Base-by-base conservation (phyloP, 2,888 invertebrate species). In the Geophilus truncorum region DNA sequence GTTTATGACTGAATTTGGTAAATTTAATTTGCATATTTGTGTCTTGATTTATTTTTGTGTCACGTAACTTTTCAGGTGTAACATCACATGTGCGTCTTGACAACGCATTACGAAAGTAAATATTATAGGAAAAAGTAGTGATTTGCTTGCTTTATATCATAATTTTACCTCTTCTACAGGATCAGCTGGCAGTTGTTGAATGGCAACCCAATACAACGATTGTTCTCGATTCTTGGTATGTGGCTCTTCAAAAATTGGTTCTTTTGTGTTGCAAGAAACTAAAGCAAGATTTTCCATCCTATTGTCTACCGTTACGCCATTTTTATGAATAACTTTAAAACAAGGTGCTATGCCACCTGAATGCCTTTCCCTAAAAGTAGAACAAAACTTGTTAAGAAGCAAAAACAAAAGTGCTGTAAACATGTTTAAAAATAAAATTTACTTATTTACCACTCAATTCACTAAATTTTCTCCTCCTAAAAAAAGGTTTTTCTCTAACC, bases 301-400 rank as follows among this genome's bases (percentile, higher is more conserved):
- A 84, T 89, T 89, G 84, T 89, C 89, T 81, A 89, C 88, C 0
- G 89, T 88, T 32, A 89, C 87, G 79, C 87, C 87, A 84, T 89
- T 89, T 80, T 86, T 85, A 83, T 89, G 89, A 10, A 87, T 84
- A 21, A 89, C 88, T 84, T 87, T 87, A 84, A 87, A 89, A 10
- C 88, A 87, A 3, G 86, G 86, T 23, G 89, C 88, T 15, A 89
- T 87, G 21, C 87, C 88, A 10, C 89, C 89, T 83, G 87, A 86
- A 83, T 89, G 88, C 81, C 85, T 86, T 83, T 89, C 88, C 89
- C 89, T 89, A 84, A 9, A 83, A 70, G 15, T 0, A 18, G 45
- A 79, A 78, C 21, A 5, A 30, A 77, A 32, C n/a, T 25, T 25
- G 12, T 9, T 77, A 7, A 76, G 9, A 6, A 21, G 9, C 21